phyloP scores from a whole-genome alignment of 2,113 vertebrate species.

The Syngnathus typhle region DNA sequence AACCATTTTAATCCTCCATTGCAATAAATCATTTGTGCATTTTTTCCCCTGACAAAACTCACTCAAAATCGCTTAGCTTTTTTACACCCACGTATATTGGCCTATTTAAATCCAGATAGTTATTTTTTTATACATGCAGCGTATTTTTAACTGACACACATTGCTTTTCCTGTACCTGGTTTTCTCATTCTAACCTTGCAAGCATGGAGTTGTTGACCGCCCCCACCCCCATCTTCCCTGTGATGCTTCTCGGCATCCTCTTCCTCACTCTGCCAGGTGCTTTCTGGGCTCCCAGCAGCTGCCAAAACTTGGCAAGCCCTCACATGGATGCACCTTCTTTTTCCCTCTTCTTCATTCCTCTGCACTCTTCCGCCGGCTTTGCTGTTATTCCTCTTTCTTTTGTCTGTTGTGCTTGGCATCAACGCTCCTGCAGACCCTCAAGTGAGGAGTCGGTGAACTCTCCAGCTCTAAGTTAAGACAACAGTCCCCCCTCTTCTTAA shows the following conservation, averaged over 20 bases:
- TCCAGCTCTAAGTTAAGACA: conserved; percentile 45
- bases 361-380: conserved; percentile 22
- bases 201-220: conserved; percentile 3
- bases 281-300: conserved; percentile 26
- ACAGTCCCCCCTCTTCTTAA: conserved; percentile 19
- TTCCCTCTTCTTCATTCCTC: conserved; percentile 30
- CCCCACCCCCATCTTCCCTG: conserved; percentile 1
- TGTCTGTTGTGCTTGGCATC: conserved; percentile 59
- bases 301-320: conserved; percentile 29
- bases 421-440: conserved; percentile 17
- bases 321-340: background rate
- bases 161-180: background rate
- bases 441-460: conserved; percentile 29
- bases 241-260: conserved; percentile 12
- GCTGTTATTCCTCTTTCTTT: conserved; percentile 55
- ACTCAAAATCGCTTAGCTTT: too few species aligned
- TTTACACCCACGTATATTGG: background rate
- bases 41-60: too few species aligned
- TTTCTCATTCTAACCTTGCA: conserved; percentile 1
- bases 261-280: conserved; percentile 41
- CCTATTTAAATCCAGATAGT: background rate
- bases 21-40: too few species aligned
- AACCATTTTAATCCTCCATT: background rate
- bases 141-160: background rate
- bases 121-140: background rate